Evolutionary conservation across 2,888 invertebrate genomes (phyloP).

Genomic region (Agrochola macilenta): DNA sequence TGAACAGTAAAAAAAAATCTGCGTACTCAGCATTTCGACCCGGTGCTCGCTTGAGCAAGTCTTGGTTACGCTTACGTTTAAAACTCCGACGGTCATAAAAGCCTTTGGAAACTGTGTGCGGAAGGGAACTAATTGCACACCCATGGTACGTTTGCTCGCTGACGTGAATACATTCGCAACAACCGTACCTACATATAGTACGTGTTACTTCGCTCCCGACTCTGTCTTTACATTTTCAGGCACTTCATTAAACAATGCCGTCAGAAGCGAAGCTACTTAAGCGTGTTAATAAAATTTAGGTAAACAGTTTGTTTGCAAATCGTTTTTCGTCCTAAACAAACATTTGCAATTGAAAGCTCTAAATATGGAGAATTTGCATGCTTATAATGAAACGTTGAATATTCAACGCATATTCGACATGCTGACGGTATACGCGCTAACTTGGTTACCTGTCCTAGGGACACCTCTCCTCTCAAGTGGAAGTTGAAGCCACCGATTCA

Average conservation of each 20-base stretch:
- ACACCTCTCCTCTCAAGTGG: slow-evolving; percentile 72
- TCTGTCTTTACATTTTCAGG: slow-evolving; percentile 54
- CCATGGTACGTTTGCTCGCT: slow-evolving; percentile 80
- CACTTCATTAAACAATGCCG: slow-evolving; percentile 49
- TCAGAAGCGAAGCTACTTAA: slow-evolving; percentile 29
- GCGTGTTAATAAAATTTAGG: slow-evolving; percentile 27
- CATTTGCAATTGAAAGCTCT: slow-evolving; percentile 38
- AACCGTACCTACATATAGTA: slow-evolving; percentile 65
- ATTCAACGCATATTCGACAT: slow-evolving; percentile 71
- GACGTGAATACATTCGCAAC: slow-evolving; percentile 79
- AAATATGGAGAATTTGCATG: slow-evolving; percentile 56
- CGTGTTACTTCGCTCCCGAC: slow-evolving; percentile 47
- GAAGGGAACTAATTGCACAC: slow-evolving; percentile 84
- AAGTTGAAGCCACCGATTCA: slow-evolving; percentile 63
- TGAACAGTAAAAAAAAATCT: slow-evolving; percentile 11
- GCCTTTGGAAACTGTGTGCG: slow-evolving; percentile 75
- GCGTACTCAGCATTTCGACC: slow-evolving; percentile 34
- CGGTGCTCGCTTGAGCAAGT: slow-evolving; percentile 72
- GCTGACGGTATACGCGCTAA: slow-evolving; percentile 66
- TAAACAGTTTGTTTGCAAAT: slow-evolving; percentile 39
- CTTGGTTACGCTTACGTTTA: slow-evolving; percentile 70
- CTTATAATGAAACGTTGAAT: slow-evolving; percentile 68
- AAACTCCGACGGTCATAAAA: slow-evolving; percentile 74
- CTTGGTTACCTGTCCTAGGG: slow-evolving; percentile 71
- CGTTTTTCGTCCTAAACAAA: slow-evolving; percentile 56